Evolutionary conservation across 2,113 vertebrate genomes (phyloP).

Genomic region (Onychostruthus taczanowskii): DNA sequence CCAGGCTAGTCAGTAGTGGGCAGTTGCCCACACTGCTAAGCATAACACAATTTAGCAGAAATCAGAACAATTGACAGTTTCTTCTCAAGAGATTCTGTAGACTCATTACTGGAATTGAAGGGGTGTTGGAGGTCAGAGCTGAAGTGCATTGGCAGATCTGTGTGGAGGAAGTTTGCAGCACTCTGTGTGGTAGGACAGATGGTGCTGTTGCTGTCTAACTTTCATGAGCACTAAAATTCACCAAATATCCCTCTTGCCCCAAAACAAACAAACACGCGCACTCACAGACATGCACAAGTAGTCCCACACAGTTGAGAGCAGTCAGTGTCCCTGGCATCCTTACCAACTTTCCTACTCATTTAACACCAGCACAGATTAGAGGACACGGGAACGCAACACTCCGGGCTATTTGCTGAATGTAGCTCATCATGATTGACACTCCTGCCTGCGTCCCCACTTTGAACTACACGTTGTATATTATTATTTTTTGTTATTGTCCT

Average conservation of each 20-base stretch:
- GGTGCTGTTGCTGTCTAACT: constrained; percentile 45
- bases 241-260: constrained; percentile 31
- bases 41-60: constrained; percentile 46
- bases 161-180: constrained; percentile 25
- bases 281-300: not conserved
- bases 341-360: constrained; percentile 47
- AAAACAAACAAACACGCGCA: constrained; percentile 4
- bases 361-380: constrained; percentile 49
- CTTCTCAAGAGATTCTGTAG: constrained; percentile 56
- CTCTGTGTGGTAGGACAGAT: constrained; percentile 62
- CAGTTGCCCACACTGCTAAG: constrained; percentile 14
- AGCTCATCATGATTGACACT: constrained; percentile 60
- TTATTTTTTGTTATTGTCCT: constrained; percentile 71
- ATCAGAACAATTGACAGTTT: constrained; percentile 61
- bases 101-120: constrained; percentile 64
- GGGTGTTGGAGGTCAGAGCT: constrained; percentile 67
- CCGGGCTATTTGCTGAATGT: constrained; percentile 59
- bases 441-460: constrained; percentile 37
- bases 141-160: constrained; percentile 57
- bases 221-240: constrained; percentile 43
- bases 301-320: constrained; percentile 52
- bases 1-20: not conserved
- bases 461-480: constrained; percentile 46
- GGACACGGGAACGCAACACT: constrained; percentile 36
- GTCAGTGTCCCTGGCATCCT: constrained; percentile 26